A percentile compares a stretch with the other conserved stretches of the same genome.
These are phyloP conservation scores for Ips typographus DNA, from an alignment of 1,140 invertebrate genomes.

Conservation along the genomic window DNA sequence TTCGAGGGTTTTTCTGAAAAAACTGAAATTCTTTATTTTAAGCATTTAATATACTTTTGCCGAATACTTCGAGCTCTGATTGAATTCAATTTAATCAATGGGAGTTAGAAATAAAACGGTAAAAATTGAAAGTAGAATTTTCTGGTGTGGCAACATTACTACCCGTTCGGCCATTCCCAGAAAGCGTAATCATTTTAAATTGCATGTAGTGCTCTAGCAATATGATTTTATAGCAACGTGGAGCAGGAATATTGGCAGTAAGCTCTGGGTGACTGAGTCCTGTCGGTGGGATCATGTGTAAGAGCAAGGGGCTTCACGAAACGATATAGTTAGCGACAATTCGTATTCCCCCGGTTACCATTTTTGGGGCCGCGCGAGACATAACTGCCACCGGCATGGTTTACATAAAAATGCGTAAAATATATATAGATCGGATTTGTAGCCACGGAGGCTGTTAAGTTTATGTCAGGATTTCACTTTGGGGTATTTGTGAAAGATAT, in stretches of 20 bases:
- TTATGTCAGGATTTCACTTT: not conserved
- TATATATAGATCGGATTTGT: conserved; percentile 47
- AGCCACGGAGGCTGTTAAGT: conserved; percentile 2
- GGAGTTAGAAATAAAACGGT: too few relatives aligned
- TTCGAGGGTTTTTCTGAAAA: too few relatives aligned
- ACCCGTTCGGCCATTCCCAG: conserved; percentile 33
- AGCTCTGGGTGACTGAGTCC: conserved; percentile 33
- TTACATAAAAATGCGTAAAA: conserved; percentile 52
- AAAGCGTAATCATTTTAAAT: conserved; percentile 45
- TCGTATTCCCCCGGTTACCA: conserved; percentile 52
- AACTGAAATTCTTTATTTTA: too few relatives aligned
- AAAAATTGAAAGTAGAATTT: conserved; percentile 25
- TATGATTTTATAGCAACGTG: conserved; percentile 40
- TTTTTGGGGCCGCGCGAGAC: conserved; percentile 44
- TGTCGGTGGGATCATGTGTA: conserved; percentile 46
- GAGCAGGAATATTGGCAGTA: conserved; percentile 32
- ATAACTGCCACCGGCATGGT: conserved; percentile 51
- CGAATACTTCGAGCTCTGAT: too few relatives aligned
- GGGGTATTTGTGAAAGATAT: too few relatives aligned
- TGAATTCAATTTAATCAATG: too few relatives aligned
- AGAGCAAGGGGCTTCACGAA: conserved; percentile 40
- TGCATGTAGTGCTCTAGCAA: conserved; percentile 39
- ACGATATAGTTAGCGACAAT: conserved; percentile 53
- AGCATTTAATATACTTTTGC: too few relatives aligned
- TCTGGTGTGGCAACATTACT: conserved; percentile 26